Conservation (phyloP, 2,888 invertebrate species). For the Cistogaster globosa region DNA sequence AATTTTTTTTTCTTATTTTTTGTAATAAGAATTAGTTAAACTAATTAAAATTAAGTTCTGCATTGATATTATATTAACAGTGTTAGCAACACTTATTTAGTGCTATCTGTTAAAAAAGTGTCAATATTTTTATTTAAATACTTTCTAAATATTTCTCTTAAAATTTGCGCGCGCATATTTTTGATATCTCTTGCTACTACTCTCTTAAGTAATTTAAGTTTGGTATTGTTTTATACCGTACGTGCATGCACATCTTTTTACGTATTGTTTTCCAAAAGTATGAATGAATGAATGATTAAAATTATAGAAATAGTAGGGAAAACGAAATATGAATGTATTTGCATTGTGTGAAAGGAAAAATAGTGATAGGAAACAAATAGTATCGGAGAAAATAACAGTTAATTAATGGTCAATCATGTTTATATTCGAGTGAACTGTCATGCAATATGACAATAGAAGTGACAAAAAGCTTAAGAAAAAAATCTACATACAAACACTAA, state of each 20-base stretch:
- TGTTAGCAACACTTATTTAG: too few species aligned
- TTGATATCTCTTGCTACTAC: too few species aligned
- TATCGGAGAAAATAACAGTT: slow-evolving; percentile 33
- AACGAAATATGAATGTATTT: background rate
- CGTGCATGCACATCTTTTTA: background rate
- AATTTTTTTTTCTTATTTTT: too few species aligned
- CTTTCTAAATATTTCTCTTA: slow-evolving; percentile 36
- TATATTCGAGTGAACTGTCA: slow-evolving; percentile 25
- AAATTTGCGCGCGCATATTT: slow-evolving; percentile 64
- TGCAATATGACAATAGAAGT: slow-evolving; percentile 36
- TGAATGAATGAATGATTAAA: slow-evolving; percentile 60
- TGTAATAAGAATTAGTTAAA: too few species aligned
- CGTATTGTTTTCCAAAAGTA: slow-evolving; percentile 43
- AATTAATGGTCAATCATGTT: slow-evolving; percentile 36
- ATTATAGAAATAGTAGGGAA: background rate
- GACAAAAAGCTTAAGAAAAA: slow-evolving; percentile 15
- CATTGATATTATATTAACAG: too few species aligned
- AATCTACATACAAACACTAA: background rate
- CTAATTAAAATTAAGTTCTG: too few species aligned
- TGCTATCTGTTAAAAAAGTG: too few species aligned
- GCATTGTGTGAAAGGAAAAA: background rate
- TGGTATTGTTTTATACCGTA: background rate
- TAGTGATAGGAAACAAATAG: background rate
- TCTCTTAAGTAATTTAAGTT: background rate
- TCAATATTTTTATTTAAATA: too few species aligned